Conservation (phyloP, 2,113 vertebrate species). For the Psettodes erumei region DNA sequence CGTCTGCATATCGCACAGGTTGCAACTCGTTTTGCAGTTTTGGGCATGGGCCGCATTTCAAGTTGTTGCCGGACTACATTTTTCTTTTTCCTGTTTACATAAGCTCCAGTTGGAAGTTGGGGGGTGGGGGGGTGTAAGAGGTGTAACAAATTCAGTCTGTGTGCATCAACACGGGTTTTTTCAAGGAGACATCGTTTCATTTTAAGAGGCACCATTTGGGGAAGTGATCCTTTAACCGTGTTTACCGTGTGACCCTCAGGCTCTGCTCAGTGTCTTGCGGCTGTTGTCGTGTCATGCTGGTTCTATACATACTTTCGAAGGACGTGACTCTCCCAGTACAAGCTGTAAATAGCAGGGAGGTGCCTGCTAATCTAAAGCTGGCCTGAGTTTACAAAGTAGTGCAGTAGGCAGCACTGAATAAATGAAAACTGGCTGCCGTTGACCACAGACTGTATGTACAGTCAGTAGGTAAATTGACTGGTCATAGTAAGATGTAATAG, state of each 20-base stretch:
- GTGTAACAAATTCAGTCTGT: neutral
- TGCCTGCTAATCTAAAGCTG: slow-evolving; percentile 46
- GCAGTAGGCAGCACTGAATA: neutral
- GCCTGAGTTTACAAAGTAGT: slow-evolving; percentile 26
- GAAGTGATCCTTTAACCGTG: neutral
- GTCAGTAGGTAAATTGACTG: neutral
- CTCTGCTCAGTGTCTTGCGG: neutral
- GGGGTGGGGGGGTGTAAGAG: too few species aligned
- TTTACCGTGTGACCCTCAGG: neutral
- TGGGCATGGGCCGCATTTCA: neutral
- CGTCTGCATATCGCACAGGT: neutral
- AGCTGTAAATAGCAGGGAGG: slow-evolving; percentile 60
- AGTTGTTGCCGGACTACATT: neutral
- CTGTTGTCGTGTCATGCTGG: slow-evolving; percentile 21
- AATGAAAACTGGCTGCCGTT: neutral
- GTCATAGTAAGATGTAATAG: neutral
- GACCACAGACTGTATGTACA: neutral
- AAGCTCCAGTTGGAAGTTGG: neutral
- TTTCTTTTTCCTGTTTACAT: neutral
- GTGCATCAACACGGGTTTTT: too few species aligned
- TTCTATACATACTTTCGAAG: slow-evolving; percentile 7
- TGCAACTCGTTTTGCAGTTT: neutral
- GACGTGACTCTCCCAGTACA: slow-evolving; percentile 26
- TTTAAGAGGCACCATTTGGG: neutral
- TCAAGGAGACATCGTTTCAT: too few species aligned